Base-by-base conservation (phyloP, 2,113 vertebrate genomes). In the Argyrosomus japonicus region DNA sequence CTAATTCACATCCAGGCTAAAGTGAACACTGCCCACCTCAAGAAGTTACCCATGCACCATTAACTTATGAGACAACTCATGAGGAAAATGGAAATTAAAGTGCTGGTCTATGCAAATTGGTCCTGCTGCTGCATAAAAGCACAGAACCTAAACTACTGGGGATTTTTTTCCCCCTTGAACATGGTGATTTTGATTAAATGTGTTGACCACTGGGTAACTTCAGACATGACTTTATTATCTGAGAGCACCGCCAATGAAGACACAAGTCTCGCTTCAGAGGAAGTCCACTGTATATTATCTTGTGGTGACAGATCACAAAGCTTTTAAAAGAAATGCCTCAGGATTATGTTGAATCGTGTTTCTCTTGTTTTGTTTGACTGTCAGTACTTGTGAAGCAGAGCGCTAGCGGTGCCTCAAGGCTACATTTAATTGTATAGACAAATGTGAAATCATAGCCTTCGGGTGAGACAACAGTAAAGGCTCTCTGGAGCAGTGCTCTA, bases 371-470 rank as follows among this genome's bases (percentile, higher is more conserved):
- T 75, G 69, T 90, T 85, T 82, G 68, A 81, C 76, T 89, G 86
- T 87, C 89, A 89, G 85, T 68, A 68, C 73, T 83, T 79, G 85
- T 84, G 90, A 85, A 77, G 81, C 75, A 27, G 19, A 76, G 87
- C 48, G 29, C 77, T 65, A 56, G 74, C 32, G 23, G 78, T 87
- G 84, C 84, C 91, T 88, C 76, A 77, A 75, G 89, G 93, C 91
- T 87, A 91, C 86, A 75, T 91, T 92, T 94, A 94, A 93, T 90
- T 93, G 88, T 92, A 89, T 87, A 89, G 90, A 91, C 89, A 89
- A 91, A 91, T 89, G 79, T 82, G 73, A 93, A 89, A 89, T 87
- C 60, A 84, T 83, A 88, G 89, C 89, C 90, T 86, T 65, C 10
- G 87, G 90, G 79, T 85, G 72, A 92, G 77, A 81, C 84, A 87